A percentile compares a stretch with the other conserved stretches of the same genome.
Evolutionary conservation across 2,888 invertebrate genomes (phyloP).

Genomic region (Drosophila parthenogenetica): DNA sequence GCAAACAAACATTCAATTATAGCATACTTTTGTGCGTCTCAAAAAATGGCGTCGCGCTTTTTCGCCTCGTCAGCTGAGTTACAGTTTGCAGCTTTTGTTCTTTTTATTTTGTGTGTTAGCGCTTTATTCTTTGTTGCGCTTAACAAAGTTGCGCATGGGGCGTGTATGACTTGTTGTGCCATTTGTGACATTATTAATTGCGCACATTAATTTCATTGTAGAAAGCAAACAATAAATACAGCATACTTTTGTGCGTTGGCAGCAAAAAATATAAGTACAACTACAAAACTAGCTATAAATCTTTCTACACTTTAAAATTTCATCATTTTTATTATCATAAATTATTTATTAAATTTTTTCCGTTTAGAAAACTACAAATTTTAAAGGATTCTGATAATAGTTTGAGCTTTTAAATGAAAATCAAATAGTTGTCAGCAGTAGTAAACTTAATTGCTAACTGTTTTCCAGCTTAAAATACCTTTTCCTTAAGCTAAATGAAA

Average conservation of each 20-base stretch:
- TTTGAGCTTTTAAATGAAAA: no score
- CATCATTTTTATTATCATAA: no score
- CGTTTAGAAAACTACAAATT: no score
- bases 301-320: no score
- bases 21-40: slow-evolving; percentile 75
- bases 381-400: no score
- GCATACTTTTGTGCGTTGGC: neutral
- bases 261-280: neutral
- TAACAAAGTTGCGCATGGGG: neutral
- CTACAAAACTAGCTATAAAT: no score
- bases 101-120: slow-evolving; percentile 3
- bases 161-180: neutral
- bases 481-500: neutral
- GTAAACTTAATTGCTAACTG: no score
- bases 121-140: neutral
- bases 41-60: slow-evolving; percentile 68
- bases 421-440: no score
- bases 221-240: neutral
- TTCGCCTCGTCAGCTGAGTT: slow-evolving; percentile 66
- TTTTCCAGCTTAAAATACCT: no score
- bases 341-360: no score
- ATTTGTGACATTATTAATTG: slow-evolving; percentile 8
- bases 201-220: neutral
- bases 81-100: slow-evolving; percentile 32
- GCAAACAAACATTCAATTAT: slow-evolving; percentile 77